Evolutionary conservation across 1,140 invertebrate genomes (phyloP).

Genomic region (Caenorhabditis elegans): DNA sequence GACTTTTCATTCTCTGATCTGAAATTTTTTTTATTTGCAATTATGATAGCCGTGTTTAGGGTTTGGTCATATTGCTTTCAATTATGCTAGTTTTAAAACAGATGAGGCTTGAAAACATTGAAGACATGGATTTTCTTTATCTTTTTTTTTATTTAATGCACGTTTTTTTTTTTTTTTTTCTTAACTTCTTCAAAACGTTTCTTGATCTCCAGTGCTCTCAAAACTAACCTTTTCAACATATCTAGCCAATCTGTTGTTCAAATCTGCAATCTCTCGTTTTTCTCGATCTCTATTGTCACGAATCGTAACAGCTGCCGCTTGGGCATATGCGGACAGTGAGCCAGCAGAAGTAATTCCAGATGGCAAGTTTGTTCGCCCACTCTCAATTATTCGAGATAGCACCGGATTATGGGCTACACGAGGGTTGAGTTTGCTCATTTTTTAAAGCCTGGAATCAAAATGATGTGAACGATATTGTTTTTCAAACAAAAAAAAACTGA

Average conservation of each 20-base stretch:
- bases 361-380: not conserved
- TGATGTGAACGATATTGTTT: not conserved
- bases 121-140: too few relatives aligned
- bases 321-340: not conserved
- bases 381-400: not conserved
- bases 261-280: not conserved
- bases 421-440: not conserved
- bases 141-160: too few relatives aligned
- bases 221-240: conserved; percentile 2
- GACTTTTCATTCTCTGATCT: too few relatives aligned
- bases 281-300: not conserved
- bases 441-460: not conserved
- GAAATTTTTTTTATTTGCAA: too few relatives aligned
- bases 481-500: not conserved
- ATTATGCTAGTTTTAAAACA: too few relatives aligned
- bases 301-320: not conserved
- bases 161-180: too few relatives aligned
- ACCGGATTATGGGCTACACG: not conserved
- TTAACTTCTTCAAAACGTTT: too few relatives aligned
- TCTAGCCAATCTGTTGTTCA: not conserved
- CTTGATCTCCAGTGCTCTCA: too few relatives aligned
- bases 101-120: too few relatives aligned
- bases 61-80: too few relatives aligned
- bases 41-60: too few relatives aligned
- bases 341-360: not conserved